phyloP scores from a whole-genome alignment of 2,797 vertebrate species.

The Rachycentron canadum region DNA sequence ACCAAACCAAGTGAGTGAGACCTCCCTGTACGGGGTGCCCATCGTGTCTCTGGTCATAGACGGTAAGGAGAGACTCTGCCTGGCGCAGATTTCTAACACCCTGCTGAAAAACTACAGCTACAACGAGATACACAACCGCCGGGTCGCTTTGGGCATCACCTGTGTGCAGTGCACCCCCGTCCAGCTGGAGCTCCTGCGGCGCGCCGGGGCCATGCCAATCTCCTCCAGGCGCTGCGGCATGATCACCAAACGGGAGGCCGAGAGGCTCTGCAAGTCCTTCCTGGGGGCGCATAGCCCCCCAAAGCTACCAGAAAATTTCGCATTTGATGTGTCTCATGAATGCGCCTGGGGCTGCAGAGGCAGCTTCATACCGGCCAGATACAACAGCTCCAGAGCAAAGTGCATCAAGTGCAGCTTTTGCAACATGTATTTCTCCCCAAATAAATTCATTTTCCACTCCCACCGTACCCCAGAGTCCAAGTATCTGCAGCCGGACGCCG shows the following conservation, averaged over 20 bases:
- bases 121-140: conserved; percentile 94
- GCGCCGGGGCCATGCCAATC: conserved; percentile 94
- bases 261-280: conserved; percentile 93
- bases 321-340: conserved; percentile 92
- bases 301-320: conserved; percentile 93
- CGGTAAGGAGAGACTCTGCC: conserved; percentile 93
- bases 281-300: conserved; percentile 91
- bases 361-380: conserved; percentile 92
- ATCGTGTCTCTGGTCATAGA: conserved; percentile 97
- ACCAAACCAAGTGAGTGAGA: conserved; percentile 97
- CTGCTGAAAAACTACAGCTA: conserved; percentile 94
- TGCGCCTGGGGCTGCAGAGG: conserved; percentile 93
- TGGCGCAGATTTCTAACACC: conserved; percentile 94
- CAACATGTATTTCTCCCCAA: conserved; percentile 94
- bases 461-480: conserved; percentile 93
- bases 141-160: conserved; percentile 92
- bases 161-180: conserved; percentile 94
- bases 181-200: conserved; percentile 92
- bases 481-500: conserved; percentile 93
- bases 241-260: conserved; percentile 94
- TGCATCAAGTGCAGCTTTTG: conserved; percentile 94
- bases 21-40: conserved; percentile 94
- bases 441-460: conserved; percentile 95
- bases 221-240: conserved; percentile 93
- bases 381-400: conserved; percentile 94